phyloP scores from a whole-genome alignment of 2,797 vertebrate genomes.

The Myiothlypis coronata region DNA sequence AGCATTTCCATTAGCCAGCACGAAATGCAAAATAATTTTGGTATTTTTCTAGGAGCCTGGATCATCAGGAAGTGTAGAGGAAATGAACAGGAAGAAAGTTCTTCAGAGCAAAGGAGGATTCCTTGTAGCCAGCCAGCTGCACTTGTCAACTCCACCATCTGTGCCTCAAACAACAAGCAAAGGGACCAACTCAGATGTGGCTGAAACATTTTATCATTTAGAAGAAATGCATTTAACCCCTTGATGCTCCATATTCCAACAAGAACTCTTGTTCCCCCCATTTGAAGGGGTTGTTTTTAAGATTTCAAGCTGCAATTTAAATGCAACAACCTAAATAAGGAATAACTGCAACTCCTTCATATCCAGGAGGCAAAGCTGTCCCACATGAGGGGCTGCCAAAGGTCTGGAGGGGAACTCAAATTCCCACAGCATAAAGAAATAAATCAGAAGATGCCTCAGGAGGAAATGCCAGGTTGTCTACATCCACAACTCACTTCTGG shows the following conservation, averaged over 20 bases:
- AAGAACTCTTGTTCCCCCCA: fast-evolving
- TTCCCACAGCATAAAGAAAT: not conserved
- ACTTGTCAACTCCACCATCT: slow-evolving; percentile 61
- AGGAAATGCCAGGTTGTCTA: not conserved
- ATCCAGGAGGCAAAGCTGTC: not conserved
- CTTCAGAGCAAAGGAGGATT: slow-evolving; percentile 55
- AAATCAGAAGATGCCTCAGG: not conserved
- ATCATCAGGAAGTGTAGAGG: slow-evolving; percentile 27
- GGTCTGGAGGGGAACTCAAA: not conserved
- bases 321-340: not conserved
- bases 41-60: not conserved
- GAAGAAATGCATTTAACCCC: slow-evolving; percentile 21
- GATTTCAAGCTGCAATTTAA: not conserved
- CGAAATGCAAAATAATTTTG: not conserved
- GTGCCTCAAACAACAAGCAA: slow-evolving; percentile 40
- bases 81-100: slow-evolving; percentile 59
- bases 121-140: slow-evolving; percentile 49
- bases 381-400: not conserved
- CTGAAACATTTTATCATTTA: not conserved
- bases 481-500: not conserved
- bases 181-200: slow-evolving; percentile 33
- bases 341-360: not conserved
- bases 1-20: not conserved
- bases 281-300: fast-evolving
- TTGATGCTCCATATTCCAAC: not conserved